Evolutionary conservation across 1,140 invertebrate species (phyloP).

Genomic region (Drosophila tsacasi): DNA sequence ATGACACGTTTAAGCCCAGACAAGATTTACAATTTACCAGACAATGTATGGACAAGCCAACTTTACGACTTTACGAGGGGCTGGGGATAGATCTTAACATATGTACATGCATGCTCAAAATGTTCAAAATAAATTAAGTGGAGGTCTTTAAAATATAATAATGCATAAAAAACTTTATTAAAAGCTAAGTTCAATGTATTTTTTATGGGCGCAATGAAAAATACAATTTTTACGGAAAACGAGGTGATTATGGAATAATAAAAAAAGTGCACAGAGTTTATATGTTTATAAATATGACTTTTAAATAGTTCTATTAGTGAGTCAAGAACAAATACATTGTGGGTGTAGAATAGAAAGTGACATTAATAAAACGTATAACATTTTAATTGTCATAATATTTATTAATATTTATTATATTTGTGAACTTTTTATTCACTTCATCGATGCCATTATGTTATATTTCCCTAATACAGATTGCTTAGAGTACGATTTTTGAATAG

Average conservation of each 20-base stretch:
- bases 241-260: background rate
- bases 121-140: slow-evolving; percentile 7
- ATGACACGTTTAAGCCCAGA: slow-evolving; percentile 26
- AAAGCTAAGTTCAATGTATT: background rate
- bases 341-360: too few species aligned
- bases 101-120: background rate
- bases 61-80: slow-evolving; percentile 20
- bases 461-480: too few species aligned
- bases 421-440: too few species aligned
- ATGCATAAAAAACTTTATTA: background rate
- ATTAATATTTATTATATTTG: too few species aligned
- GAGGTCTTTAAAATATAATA: slow-evolving; percentile 3
- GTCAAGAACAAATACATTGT: too few species aligned
- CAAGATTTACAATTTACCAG: slow-evolving; percentile 47
- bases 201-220: background rate
- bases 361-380: too few species aligned
- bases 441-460: too few species aligned
- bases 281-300: too few species aligned
- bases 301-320: too few species aligned
- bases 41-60: slow-evolving; percentile 30
- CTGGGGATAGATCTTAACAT: background rate
- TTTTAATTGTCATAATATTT: too few species aligned
- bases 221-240: background rate
- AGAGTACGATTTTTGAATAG: too few species aligned
- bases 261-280: too few species aligned